Conservation (phyloP, 2,888 invertebrate species). For the Neelides folsomi region DNA sequence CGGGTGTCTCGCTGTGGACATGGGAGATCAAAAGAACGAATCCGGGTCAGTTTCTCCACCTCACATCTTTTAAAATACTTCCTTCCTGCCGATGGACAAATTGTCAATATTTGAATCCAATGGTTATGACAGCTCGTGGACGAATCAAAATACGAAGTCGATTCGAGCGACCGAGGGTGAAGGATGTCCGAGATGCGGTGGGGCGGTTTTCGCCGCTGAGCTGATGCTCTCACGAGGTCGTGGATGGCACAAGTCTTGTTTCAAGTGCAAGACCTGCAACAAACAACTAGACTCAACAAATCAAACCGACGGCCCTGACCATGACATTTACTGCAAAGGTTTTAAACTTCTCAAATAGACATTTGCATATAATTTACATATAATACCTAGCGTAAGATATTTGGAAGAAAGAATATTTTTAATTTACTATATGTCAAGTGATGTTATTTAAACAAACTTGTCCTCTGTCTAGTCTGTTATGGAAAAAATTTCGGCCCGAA, state of each 20-base stretch:
- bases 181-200: slow-evolving; percentile 79
- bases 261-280: slow-evolving; percentile 75
- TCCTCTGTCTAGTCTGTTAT: slow-evolving; percentile 63
- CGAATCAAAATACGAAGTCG: slow-evolving; percentile 11
- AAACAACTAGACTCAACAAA: slow-evolving; percentile 80
- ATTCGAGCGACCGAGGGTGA: slow-evolving; percentile 58
- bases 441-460: slow-evolving; percentile 3
- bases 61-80: too few relatives aligned
- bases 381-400: too few relatives aligned
- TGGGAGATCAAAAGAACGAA: too few relatives aligned
- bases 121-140: slow-evolving; percentile 10
- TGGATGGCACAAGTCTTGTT: slow-evolving; percentile 86
- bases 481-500: slow-evolving; percentile 94
- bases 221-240: slow-evolving; percentile 80
- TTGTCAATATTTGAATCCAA: too few relatives aligned
- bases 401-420: too few relatives aligned
- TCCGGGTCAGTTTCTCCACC: too few relatives aligned
- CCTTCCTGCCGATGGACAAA: too few relatives aligned
- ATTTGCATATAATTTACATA: too few relatives aligned
- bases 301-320: slow-evolving; percentile 87
- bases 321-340: slow-evolving; percentile 95
- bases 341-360: too few relatives aligned
- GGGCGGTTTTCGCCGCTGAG: slow-evolving; percentile 78
- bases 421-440: too few relatives aligned
- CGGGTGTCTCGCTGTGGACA: slow-evolving; percentile 52